Conservation (phyloP, 2,113 vertebrate genomes). For the Salminus brasiliensis region DNA sequence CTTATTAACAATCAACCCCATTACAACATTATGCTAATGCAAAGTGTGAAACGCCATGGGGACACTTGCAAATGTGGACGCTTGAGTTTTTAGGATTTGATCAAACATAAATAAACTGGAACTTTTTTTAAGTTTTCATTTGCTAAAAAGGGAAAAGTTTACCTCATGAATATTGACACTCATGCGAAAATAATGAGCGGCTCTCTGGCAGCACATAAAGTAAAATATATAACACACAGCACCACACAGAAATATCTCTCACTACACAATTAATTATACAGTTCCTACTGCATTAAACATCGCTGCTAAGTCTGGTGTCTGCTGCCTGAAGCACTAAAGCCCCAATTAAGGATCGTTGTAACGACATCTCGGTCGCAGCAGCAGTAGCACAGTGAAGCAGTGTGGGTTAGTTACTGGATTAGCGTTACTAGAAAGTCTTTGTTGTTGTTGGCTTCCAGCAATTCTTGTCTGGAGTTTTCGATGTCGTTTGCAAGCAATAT, state of each 20-base stretch:
- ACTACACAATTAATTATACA: neutral
- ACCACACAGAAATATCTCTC: neutral
- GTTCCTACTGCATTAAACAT: conserved; percentile 6
- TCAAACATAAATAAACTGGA: neutral
- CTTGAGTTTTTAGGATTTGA: conserved; percentile 17
- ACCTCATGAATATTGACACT: conserved; percentile 39
- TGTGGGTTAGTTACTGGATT: neutral
- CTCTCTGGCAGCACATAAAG: neutral
- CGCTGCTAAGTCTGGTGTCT: neutral
- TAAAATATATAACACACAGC: neutral
- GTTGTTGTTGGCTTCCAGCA: neutral
- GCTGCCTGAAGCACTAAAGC: neutral
- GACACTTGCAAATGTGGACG: neutral
- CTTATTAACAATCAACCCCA: conserved; percentile 54
- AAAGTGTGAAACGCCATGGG: conserved; percentile 27
- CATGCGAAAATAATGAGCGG: conserved; percentile 5
- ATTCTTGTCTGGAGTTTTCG: neutral
- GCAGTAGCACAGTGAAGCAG: neutral
- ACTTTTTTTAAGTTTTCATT: neutral
- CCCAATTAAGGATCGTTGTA: neutral
- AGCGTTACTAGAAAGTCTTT: neutral
- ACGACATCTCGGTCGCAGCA: neutral
- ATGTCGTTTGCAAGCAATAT: neutral
- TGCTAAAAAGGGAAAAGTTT: conserved; percentile 6
- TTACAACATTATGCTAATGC: conserved; percentile 49